Conservation (phyloP, 1,140 invertebrate genomes). For the Brachionus rubens region DNA sequence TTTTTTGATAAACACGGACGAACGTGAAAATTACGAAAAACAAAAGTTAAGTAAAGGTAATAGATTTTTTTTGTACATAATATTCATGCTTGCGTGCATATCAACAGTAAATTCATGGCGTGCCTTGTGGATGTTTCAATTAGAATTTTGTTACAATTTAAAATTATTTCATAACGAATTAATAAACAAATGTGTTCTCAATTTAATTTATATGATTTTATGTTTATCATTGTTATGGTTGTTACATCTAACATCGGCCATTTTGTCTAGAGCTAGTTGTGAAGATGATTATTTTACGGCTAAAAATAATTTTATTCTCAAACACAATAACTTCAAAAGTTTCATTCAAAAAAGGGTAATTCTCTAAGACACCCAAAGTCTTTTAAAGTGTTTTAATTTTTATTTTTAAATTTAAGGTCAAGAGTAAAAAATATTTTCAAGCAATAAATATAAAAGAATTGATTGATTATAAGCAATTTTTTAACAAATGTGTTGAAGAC, state of each 20-base stretch:
- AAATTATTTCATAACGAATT: not conserved
- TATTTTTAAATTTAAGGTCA: not conserved
- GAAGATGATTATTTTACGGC: slow-evolving; percentile 43
- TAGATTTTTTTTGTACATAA: slow-evolving; percentile 16
- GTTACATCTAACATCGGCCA: slow-evolving; percentile 10
- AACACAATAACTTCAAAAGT: slow-evolving; percentile 8
- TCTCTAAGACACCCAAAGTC: not conserved
- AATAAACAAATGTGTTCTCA: not conserved
- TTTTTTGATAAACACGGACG: not conserved
- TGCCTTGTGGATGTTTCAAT: slow-evolving; percentile 41
- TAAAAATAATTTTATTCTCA: slow-evolving; percentile 19
- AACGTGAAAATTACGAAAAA: slow-evolving; percentile 31
- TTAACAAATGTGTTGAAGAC: not conserved
- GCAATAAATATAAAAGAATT: not conserved
- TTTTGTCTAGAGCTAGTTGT: slow-evolving; percentile 26
- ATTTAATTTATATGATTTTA: not conserved
- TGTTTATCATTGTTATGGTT: not conserved
- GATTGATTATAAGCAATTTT: not conserved
- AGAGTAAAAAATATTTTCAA: not conserved
- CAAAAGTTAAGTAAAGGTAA: not conserved
- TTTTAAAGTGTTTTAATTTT: not conserved
- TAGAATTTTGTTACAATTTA: not conserved
- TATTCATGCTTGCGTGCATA: not conserved
- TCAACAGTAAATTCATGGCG: slow-evolving; percentile 32
- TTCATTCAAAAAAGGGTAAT: slow-evolving; percentile 22